A percentile compares a stretch with the other conserved stretches of the same genome.
These are phyloP conservation scores for Etia nguti DNA, from an alignment of 2,113 vertebrate species.

Conservation along the genomic window DNA sequence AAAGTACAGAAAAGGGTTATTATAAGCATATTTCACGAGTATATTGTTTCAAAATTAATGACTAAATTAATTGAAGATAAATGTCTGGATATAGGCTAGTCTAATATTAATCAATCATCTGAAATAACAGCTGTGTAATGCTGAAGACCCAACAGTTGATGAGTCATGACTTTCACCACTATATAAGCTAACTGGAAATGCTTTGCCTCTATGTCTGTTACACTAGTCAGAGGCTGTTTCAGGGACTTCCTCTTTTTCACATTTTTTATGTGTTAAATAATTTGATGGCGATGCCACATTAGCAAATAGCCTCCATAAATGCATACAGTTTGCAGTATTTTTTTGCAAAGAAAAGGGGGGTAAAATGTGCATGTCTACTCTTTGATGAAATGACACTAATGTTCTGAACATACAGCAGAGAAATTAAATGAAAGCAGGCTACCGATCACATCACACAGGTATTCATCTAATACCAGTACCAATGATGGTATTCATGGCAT, in stretches of 20 bases:
- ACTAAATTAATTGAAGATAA: not conserved
- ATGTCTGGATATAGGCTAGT: not conserved
- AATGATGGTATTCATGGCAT: not conserved
- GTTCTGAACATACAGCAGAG: not conserved
- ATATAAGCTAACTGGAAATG: not conserved
- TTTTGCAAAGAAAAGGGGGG: not conserved
- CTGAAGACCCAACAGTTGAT: not conserved
- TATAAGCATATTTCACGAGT: not conserved
- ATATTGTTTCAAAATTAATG: not conserved
- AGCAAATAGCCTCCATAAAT: not conserved
- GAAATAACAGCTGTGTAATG: not conserved
- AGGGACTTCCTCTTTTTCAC: not conserved
- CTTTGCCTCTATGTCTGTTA: not conserved
- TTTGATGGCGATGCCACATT: not conserved
- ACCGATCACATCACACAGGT: not conserved
- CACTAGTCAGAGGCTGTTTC: not conserved
- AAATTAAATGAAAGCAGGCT: not conserved
- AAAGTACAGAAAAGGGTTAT: not conserved
- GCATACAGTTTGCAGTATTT: not conserved
- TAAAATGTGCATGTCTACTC: not conserved
- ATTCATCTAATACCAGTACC: not conserved
- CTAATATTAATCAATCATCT: not conserved
- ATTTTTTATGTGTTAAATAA: not conserved
- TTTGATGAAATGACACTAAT: not conserved
- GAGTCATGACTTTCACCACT: not conserved